A percentile compares a stretch with the other conserved stretches of the same genome.
These are phyloP conservation scores for Linnaemya vulpina DNA, from an alignment of 2,888 invertebrate genomes.

Conservation along the genomic window DNA sequence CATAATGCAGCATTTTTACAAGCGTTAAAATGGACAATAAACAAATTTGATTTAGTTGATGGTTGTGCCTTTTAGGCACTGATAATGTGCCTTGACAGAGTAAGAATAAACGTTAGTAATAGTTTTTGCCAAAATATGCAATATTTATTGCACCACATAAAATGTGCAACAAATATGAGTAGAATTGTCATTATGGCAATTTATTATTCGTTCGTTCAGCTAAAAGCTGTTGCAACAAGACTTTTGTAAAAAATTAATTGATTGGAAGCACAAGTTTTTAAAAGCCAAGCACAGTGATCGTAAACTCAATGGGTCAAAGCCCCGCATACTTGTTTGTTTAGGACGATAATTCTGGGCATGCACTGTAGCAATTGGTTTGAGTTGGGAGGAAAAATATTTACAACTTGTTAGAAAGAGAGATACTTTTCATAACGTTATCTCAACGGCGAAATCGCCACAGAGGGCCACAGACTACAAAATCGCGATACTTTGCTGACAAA, in stretches of 20 bases:
- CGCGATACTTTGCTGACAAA: too few relatives aligned
- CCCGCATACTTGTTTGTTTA: too few relatives aligned
- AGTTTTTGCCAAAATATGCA: slow-evolving; percentile 19
- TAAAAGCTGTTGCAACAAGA: background rate
- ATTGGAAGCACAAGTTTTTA: background rate
- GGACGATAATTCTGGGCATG: too few relatives aligned
- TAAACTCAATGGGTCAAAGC: too few relatives aligned
- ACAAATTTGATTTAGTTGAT: slow-evolving; percentile 24
- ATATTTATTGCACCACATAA: slow-evolving; percentile 34
- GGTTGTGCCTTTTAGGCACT: background rate
- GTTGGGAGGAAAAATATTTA: too few relatives aligned
- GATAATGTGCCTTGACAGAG: slow-evolving; percentile 31
- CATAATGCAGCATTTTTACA: slow-evolving; percentile 64
- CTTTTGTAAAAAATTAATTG: too few relatives aligned
- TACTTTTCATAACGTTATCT: too few relatives aligned
- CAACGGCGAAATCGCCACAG: too few relatives aligned
- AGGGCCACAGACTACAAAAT: too few relatives aligned
- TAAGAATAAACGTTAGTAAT: slow-evolving; percentile 30
- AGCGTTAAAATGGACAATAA: slow-evolving; percentile 26
- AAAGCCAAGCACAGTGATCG: too few relatives aligned
- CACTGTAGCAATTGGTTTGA: too few relatives aligned
- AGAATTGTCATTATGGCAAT: background rate
- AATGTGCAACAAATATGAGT: slow-evolving; percentile 19
- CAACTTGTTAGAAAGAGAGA: too few relatives aligned
- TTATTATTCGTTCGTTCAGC: background rate